Evolutionary conservation across 2,888 invertebrate genomes (phyloP), one percentile per base, ranked within the genome.

Genomic region (Liopterus haemorrhoidalis): DNA sequence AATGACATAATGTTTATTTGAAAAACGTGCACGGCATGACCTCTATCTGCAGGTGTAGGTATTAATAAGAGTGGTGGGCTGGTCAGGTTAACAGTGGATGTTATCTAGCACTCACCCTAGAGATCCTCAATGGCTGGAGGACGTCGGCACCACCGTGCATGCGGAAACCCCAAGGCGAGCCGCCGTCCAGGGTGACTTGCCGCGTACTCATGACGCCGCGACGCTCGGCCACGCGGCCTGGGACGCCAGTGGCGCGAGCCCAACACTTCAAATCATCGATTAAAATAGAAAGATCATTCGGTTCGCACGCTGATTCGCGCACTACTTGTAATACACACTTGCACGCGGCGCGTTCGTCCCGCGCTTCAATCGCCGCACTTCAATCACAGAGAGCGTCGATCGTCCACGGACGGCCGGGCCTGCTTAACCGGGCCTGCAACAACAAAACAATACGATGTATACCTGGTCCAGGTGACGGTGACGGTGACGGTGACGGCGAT

Each of bases 101-200:
- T 8, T 47, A 45, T 56, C 56, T 53, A 41, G 46, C 51, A 75
- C 81, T 74, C 70, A 85, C 86, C 78, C 85, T 79, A 41, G 85
- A 83, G 68, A 90, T 84, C 66, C 81, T 78, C 49, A 89, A 73
- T 48, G 85, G 84, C 67, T 83, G 82, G 63, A 82, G 80, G 58
- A 79, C 77, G 70, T 89, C 88, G 59, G 73, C 77, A 52, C 89
- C 89, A 53, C 89, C 89, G 67, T 85, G 83, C 81, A 89, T 83
- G 54, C 89, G 81, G 72, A 90, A 89, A 61, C 89, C 89, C 90
- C 89, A 89, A 56, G 89, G 89, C 65, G 84, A 79, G 52, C 88
- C 88, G 57, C 88, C 89, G 63, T 80, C 75, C 64, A 89, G 72
- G 63, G 80, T 76, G 67, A 88, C 83, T 70, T 81, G 80, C 59